These are phyloP conservation scores for Limenitis camilla DNA, from an alignment of 2,888 invertebrate genomes.

Conservation along the genomic window DNA sequence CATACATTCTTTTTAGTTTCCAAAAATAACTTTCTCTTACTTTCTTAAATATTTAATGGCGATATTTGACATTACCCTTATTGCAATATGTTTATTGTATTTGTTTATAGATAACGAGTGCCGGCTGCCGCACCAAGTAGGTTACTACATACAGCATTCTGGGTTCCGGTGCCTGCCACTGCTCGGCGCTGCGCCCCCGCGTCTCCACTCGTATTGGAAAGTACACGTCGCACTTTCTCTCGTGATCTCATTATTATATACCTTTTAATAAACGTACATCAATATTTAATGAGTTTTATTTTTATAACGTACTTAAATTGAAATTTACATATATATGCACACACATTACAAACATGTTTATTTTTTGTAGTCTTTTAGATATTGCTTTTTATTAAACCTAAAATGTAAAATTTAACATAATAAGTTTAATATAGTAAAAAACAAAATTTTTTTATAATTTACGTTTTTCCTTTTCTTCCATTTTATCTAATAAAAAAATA, in stretches of 20 bases:
- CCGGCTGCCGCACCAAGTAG: constrained; percentile 78
- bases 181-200: constrained; percentile 36
- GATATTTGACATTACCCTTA: background rate
- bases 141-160: constrained; percentile 65
- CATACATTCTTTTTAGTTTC: no score
- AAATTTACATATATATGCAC: no score
- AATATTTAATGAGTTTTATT: background rate
- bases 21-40: constrained; percentile 3
- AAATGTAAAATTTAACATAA: no score
- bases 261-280: constrained; percentile 16
- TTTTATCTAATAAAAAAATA: background rate
- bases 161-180: constrained; percentile 65
- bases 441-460: no score
- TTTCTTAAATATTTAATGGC: background rate
- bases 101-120: constrained; percentile 76
- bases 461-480: no score
- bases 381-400: no score
- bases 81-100: background rate
- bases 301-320: no score
- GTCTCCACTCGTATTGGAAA: constrained; percentile 27
- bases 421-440: no score
- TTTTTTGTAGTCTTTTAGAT: no score
- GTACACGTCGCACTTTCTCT: constrained; percentile 32
- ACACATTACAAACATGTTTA: no score
- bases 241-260: constrained; percentile 29